Percentiles rank a stretch among this genome's conserved stretches.
phyloP scores from a whole-genome alignment of 2,113 vertebrate genomes.

The Syngnathus floridae region DNA sequence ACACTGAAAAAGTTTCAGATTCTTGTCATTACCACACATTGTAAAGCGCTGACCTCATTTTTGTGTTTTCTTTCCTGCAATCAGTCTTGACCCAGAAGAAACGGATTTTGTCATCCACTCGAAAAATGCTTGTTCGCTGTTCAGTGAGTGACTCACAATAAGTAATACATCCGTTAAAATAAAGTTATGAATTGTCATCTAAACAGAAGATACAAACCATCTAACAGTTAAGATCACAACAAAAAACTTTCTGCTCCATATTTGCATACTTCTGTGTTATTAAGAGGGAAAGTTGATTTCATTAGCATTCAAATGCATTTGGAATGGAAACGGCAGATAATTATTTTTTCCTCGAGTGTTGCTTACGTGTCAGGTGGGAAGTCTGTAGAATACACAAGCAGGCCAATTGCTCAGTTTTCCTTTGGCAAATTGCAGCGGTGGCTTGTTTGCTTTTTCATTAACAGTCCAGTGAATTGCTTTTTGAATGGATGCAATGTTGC shows the following conservation, averaged over 20 bases:
- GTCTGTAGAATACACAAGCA: conserved; percentile 3
- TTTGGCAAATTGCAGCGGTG: conserved; percentile 39
- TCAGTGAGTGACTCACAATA: neutral
- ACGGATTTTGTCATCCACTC: neutral
- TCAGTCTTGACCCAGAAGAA: neutral
- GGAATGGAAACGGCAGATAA: conserved; percentile 44
- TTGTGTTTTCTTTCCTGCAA: neutral
- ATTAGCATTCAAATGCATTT: conserved; percentile 57
- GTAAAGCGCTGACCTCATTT: conserved; percentile 36
- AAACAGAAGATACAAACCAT: conserved; percentile 3
- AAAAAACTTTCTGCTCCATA: conserved; percentile 17
- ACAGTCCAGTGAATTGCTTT: conserved; percentile 25
- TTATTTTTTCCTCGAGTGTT: conserved; percentile 45
- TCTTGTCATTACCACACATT: conserved; percentile 19
- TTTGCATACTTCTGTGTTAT: conserved; percentile 40
- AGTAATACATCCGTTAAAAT: neutral
- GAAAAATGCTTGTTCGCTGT: neutral
- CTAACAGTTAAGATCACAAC: conserved; percentile 22
- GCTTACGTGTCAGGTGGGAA: conserved; percentile 37
- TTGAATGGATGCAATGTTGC: conserved; percentile 40
- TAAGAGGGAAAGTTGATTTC: conserved; percentile 40
- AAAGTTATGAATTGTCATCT: conserved; percentile 13
- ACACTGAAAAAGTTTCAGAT: too few relatives aligned
- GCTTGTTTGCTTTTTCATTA: conserved; percentile 61
- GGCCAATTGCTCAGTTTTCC: conserved; percentile 45